These are phyloP conservation scores for Parauchenoglanis ngamensis DNA, from an alignment of 2,797 vertebrate genomes.

Conservation along the genomic window DNA sequence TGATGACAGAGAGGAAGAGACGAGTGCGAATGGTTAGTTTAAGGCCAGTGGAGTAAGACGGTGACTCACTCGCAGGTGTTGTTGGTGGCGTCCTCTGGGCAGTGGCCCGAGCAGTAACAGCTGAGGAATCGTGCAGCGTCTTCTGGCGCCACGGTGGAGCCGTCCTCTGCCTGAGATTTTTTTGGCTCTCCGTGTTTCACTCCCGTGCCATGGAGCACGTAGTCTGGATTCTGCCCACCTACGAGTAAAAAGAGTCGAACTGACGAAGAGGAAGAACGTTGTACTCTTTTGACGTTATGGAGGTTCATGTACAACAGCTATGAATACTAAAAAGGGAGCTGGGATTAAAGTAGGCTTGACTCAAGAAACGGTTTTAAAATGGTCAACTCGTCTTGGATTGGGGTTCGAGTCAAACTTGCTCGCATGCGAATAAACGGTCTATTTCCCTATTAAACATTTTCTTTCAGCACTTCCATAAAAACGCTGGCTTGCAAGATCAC, in stretches of 20 bases:
- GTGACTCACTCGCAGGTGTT: slow-evolving; percentile 94
- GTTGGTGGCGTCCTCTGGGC: slow-evolving; percentile 90
- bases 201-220: slow-evolving; percentile 87
- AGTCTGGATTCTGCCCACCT: slow-evolving; percentile 88
- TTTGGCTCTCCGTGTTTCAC: slow-evolving; percentile 74
- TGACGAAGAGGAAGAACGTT: not conserved
- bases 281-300: not conserved
- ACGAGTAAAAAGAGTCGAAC: slow-evolving; percentile 7
- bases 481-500: not conserved
- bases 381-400: not conserved
- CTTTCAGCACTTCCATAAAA: not conserved
- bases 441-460: not conserved
- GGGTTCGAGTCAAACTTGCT: not conserved
- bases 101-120: slow-evolving; percentile 95
- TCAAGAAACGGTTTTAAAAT: not conserved
- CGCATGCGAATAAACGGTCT: not conserved
- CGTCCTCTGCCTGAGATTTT: slow-evolving; percentile 64
- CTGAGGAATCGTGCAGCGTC: slow-evolving; percentile 91
- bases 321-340: not conserved
- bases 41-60: not conserved
- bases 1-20: not conserved
- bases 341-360: not conserved
- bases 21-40: not conserved
- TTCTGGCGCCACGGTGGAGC: slow-evolving; percentile 89
- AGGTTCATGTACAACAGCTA: not conserved